Conservation (phyloP, 2,888 invertebrate species). For the Agrilus biguttatus region DNA sequence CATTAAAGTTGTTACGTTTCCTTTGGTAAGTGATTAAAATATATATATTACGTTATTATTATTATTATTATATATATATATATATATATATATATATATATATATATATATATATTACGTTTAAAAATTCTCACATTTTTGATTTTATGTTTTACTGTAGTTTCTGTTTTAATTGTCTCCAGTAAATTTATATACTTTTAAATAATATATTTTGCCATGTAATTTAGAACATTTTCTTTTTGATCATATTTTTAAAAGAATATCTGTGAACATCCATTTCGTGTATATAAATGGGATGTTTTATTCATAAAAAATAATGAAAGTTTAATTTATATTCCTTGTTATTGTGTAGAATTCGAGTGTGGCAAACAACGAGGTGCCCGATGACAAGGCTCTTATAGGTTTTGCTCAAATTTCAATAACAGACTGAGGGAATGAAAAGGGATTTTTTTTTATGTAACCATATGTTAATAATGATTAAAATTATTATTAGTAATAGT, state of each 20-base stretch:
- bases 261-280: too few species aligned
- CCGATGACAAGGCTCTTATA: slow-evolving; percentile 88
- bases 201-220: neutral
- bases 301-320: neutral
- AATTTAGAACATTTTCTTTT: neutral
- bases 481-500: too few species aligned
- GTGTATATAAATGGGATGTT: neutral
- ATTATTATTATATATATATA: too few species aligned
- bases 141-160: neutral
- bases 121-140: neutral
- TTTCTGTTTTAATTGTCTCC: too few species aligned
- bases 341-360: slow-evolving; percentile 48
- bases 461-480: too few species aligned
- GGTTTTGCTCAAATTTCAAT: slow-evolving; percentile 97
- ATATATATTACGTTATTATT: too few species aligned
- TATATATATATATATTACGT: too few species aligned
- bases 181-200: neutral
- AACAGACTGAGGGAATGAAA: slow-evolving; percentile 45
- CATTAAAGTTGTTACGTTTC: slow-evolving; percentile 73
- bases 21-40: slow-evolving; percentile 45
- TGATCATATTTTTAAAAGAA: too few species aligned
- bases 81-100: too few species aligned
- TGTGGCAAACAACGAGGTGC: slow-evolving; percentile 58
- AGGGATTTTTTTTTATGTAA: neutral
- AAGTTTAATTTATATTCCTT: slow-evolving; percentile 8